Evolutionary conservation across 2,797 vertebrate genomes (phyloP), one percentile per base, ranked within the genome.

Genomic region (Anabas testudineus): DNA sequence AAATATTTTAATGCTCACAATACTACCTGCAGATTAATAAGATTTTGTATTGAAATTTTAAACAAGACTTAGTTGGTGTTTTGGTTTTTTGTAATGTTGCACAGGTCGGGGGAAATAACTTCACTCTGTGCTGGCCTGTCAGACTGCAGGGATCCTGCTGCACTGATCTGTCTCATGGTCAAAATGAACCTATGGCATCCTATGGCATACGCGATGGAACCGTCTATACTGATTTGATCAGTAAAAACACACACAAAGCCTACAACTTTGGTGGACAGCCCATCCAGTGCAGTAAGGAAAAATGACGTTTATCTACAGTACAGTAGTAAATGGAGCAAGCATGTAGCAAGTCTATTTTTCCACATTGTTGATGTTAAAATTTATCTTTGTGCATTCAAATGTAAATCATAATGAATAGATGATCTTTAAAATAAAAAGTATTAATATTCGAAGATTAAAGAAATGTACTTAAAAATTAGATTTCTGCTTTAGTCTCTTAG

Each of bases 271-370:
- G 0, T 0, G 94, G 81, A 3, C 0, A 0, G 0, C 0, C 0
- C 12, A 58, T 57, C 1, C 16, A 70, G 45, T 95, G 92, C 80
- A 84, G 94, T 95, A 88, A 92, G 94, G 1, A 43, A 10, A 5
- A 28, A 36, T 68, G 16, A 32, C 36, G 68, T 16, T 26, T 48
- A 14, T 67, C 12, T 30, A 16, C 3, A 6, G 14, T 5, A 21
- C 45, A 26, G n/a, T 16, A 37, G 26, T 61, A 41, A 32, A 60
- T 26, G 10, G 0, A 9, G 18, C 34, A 18, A 10, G n/a, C 15
- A 10, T 30, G 7, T 22, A 41, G 21, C 16, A 37, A 14, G 2
- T 21, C 22, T 1, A n/a, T 21, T 47, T 22, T 34, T 41, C 30
- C 15, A 30, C 15, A 12, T 10, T n/a, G 3, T 42, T 14, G n/a